A percentile compares a stretch with the other conserved stretches of the same genome.
Conservation (phyloP, 2,888 invertebrate species). For the Lasioglossum figueresi region DNA sequence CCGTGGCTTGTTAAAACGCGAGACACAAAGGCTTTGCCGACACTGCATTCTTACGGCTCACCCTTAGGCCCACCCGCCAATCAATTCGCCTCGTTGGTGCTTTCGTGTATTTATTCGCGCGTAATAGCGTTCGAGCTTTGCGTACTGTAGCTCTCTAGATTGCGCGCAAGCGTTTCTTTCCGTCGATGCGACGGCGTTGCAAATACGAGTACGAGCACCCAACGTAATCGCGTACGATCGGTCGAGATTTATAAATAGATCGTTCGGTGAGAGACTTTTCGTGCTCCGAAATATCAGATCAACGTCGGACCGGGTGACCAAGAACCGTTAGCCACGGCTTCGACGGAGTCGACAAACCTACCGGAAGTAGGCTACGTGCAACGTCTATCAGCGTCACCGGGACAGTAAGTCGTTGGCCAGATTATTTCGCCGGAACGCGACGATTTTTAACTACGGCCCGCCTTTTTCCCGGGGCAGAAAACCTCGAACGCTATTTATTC, state of each 20-base stretch:
- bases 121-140: slow-evolving; percentile 43
- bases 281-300: background rate
- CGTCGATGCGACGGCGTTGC: background rate
- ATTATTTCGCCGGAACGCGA: slow-evolving; percentile 42
- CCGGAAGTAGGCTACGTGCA: background rate
- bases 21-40: slow-evolving; percentile 82
- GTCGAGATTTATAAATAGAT: slow-evolving; percentile 4
- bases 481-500: slow-evolving; percentile 58
- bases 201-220: background rate
- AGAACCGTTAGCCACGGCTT: background rate
- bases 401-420: slow-evolving; percentile 21
- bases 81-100: slow-evolving; percentile 76
- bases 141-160: slow-evolving; percentile 23
- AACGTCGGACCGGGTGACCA: background rate
- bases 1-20: slow-evolving; percentile 82
- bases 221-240: background rate
- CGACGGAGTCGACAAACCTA: background rate
- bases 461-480: slow-evolving; percentile 37
- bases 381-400: background rate
- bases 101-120: slow-evolving; percentile 56
- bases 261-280: background rate
- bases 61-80: slow-evolving; percentile 75
- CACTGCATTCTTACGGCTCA: slow-evolving; percentile 78
- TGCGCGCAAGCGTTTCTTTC: slow-evolving; percentile 8
- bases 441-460: slow-evolving; percentile 60